Percentiles rank a stretch among this genome's conserved stretches.
phyloP scores from a whole-genome alignment of 2,888 invertebrate genomes.

The Drosophila siamana region DNA sequence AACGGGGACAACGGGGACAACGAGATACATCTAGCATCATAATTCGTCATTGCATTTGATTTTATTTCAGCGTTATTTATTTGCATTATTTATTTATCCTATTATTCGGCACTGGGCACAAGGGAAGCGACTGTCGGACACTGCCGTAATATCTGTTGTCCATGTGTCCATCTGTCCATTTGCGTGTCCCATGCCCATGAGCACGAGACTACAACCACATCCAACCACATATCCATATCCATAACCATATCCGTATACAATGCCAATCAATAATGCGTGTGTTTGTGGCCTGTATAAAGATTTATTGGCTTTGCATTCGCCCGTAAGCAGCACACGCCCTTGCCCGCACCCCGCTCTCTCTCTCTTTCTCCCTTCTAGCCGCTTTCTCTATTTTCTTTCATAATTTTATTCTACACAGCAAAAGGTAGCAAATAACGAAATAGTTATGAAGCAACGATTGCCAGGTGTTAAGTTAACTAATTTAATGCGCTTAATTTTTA shows the following conservation, averaged over 20 bases:
- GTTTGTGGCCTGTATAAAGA: constrained; percentile 85
- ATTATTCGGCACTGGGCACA: constrained; percentile 47
- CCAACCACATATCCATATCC: constrained; percentile 30
- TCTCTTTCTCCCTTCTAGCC: too few species aligned
- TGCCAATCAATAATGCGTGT: constrained; percentile 85
- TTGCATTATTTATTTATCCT: constrained; percentile 77
- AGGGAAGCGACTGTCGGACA: background rate
- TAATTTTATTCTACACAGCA: too few species aligned
- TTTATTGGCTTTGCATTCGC: constrained; percentile 82
- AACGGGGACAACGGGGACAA: constrained; percentile 62
- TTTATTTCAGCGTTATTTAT: constrained; percentile 78
- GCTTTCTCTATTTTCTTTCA: background rate
- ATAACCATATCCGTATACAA: constrained; percentile 38
- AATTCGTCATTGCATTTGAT: constrained; percentile 84
- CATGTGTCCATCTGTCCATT: constrained; percentile 71
- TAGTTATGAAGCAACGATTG: too few species aligned
- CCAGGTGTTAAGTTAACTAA: too few species aligned
- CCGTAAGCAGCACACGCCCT: constrained; percentile 32
- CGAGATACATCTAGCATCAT: constrained; percentile 61
- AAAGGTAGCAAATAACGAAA: too few species aligned
- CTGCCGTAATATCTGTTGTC: constrained; percentile 48
- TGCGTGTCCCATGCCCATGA: constrained; percentile 56
- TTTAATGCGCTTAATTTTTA: too few species aligned
- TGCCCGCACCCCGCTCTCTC: background rate
- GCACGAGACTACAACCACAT: constrained; percentile 13